phyloP scores from a whole-genome alignment of 2,113 vertebrate species.

The Lepus europaeus region DNA sequence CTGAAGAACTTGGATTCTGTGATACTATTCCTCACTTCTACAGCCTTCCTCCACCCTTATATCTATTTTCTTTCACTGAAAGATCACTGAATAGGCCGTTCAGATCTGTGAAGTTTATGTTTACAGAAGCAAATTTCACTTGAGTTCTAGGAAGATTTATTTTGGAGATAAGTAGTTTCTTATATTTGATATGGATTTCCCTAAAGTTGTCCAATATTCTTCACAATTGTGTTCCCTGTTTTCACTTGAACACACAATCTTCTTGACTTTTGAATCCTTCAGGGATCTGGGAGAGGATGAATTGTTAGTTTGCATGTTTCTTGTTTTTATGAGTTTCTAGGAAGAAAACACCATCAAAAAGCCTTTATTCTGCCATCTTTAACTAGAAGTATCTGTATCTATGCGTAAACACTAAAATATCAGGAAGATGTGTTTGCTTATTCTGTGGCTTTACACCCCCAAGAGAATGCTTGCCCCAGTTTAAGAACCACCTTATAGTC shows the following conservation, averaged over 20 bases:
- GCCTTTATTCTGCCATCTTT: neutral
- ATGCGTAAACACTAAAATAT: neutral
- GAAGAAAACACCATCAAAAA: neutral
- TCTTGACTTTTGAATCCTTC: conserved; percentile 35
- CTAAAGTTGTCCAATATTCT: neutral
- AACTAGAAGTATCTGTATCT: conserved; percentile 1
- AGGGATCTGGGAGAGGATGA: neutral
- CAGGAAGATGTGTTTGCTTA: neutral
- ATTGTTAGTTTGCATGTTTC: neutral
- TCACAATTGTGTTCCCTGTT: neutral
- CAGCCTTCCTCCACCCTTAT: neutral
- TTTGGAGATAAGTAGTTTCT: neutral
- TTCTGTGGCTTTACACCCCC: neutral
- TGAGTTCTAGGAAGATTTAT: neutral
- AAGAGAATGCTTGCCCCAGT: neutral
- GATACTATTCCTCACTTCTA: neutral
- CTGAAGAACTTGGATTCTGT: neutral
- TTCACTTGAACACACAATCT: neutral
- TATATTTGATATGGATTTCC: conserved; percentile 31
- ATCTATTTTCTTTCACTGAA: neutral
- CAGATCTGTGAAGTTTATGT: neutral
- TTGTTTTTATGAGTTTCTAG: neutral
- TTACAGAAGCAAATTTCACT: neutral
- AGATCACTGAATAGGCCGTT: neutral
- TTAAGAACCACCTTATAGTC: conserved; percentile 15